A percentile compares a stretch with the other conserved stretches of the same genome.
These are phyloP conservation scores for Sebastes ruberrimus DNA, from an alignment of 2,797 vertebrate species.

Conservation along the genomic window DNA sequence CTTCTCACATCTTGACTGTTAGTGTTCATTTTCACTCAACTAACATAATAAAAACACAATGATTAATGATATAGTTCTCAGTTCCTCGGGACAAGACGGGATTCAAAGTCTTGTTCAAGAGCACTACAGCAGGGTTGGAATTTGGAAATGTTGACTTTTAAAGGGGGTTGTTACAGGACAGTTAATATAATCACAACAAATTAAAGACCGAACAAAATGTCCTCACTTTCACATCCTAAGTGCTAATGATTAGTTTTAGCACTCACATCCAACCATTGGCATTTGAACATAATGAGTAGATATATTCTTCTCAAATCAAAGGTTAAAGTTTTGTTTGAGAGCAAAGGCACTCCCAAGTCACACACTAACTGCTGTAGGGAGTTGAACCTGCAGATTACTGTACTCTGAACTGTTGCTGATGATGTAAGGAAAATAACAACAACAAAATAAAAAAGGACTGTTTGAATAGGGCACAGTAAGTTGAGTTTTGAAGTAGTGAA, in stretches of 20 bases:
- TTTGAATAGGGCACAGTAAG: neutral
- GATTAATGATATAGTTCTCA: neutral
- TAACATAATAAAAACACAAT: neutral
- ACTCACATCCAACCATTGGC: neutral
- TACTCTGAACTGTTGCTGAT: neutral
- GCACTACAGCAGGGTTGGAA: fast-evolving
- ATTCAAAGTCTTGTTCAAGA: neutral
- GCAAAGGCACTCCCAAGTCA: neutral
- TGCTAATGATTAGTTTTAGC: neutral
- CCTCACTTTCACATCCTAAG: neutral
- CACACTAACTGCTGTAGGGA: neutral
- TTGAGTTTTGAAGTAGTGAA: neutral
- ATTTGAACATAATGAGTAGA: neutral
- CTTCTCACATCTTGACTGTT: too few species aligned
- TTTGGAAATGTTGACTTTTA: fast-evolving
- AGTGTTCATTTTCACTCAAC: too few species aligned
- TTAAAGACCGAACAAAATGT: neutral
- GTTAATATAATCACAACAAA: neutral
- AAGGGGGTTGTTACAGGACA: too few species aligned
- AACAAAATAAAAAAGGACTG: neutral
- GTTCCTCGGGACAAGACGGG: neutral
- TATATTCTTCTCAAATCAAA: neutral
- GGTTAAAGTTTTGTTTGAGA: neutral
- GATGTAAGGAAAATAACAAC: neutral
- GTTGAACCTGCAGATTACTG: neutral